Evolutionary conservation across 2,113 vertebrate species (phyloP).

Genomic region (Rousettus leschenaultii): DNA sequence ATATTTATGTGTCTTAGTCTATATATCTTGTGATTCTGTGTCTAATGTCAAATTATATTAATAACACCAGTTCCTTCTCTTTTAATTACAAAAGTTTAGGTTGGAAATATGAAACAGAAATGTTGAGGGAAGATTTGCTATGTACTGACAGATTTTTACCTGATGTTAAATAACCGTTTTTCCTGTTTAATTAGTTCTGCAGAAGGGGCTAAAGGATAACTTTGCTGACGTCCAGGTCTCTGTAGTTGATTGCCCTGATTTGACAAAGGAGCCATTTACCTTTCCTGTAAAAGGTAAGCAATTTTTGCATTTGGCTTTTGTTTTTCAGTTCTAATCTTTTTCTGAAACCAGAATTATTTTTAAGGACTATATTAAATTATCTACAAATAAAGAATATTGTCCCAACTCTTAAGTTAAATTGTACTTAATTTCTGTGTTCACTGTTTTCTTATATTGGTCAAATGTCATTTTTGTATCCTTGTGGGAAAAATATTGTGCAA

Average conservation of each 20-base stretch:
- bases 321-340: not conserved
- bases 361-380: constrained; percentile 17
- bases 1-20: not conserved
- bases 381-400: not conserved
- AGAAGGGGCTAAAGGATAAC: constrained; percentile 90
- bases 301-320: not conserved
- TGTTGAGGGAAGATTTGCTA: constrained; percentile 16
- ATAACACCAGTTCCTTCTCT: not conserved
- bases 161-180: not conserved
- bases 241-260: constrained; percentile 94
- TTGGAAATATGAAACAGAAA: not conserved
- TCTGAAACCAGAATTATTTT: not conserved
- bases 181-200: constrained; percentile 84
- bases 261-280: constrained; percentile 91
- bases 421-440: not conserved
- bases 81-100: not conserved
- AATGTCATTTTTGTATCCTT: constrained; percentile 18
- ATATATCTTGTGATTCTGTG: not conserved
- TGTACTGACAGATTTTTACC: constrained; percentile 23
- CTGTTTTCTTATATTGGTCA: not conserved
- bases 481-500: not conserved
- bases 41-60: not conserved
- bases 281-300: constrained; percentile 93
- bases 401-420: not conserved
- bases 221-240: constrained; percentile 92